Evolutionary conservation across 2,113 vertebrate species (phyloP).

Genomic region (Austrofundulus limnaeus): DNA sequence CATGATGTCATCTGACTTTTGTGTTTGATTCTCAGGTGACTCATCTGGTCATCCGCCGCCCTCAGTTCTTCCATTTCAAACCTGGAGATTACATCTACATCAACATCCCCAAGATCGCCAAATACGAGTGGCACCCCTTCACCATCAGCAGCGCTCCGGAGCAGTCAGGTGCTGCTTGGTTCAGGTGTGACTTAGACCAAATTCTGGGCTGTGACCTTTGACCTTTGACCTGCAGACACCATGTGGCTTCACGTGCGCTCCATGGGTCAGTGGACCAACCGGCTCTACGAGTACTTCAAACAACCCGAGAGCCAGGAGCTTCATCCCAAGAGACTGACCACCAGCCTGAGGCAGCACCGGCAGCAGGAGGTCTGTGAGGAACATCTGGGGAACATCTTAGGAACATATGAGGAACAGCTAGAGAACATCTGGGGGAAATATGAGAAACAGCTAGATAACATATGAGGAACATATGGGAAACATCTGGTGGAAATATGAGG

Average conservation of each 20-base stretch:
- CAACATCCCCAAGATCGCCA: constrained; percentile 86
- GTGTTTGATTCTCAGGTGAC: constrained; percentile 81
- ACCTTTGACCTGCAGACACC: constrained; percentile 72
- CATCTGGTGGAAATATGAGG: too few relatives aligned
- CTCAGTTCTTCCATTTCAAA: constrained; percentile 84
- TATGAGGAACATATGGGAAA: too few relatives aligned
- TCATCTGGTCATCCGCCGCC: constrained; percentile 87
- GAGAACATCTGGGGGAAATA: not conserved
- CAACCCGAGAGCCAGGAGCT: constrained; percentile 2
- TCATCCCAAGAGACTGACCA: constrained; percentile 46
- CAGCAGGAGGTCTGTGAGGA: constrained; percentile 52
- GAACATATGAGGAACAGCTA: not conserved
- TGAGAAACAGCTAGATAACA: too few relatives aligned
- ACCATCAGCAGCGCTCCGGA: constrained; percentile 94
- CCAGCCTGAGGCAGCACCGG: constrained; percentile 59
- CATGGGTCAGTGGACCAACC: constrained; percentile 89
- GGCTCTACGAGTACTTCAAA: constrained; percentile 85
- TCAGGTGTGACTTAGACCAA: not conserved
- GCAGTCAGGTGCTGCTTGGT: constrained; percentile 81
- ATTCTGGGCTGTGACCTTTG: not conserved
- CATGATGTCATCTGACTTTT: not conserved
- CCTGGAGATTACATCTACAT: constrained; percentile 92
- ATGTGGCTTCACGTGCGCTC: constrained; percentile 89
- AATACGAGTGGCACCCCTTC: constrained; percentile 92
- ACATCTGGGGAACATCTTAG: not conserved